A percentile compares a stretch with the other conserved stretches of the same genome.
These are phyloP conservation scores for Drosophila rubida DNA, from an alignment of 2,888 invertebrate species.

Conservation along the genomic window DNA sequence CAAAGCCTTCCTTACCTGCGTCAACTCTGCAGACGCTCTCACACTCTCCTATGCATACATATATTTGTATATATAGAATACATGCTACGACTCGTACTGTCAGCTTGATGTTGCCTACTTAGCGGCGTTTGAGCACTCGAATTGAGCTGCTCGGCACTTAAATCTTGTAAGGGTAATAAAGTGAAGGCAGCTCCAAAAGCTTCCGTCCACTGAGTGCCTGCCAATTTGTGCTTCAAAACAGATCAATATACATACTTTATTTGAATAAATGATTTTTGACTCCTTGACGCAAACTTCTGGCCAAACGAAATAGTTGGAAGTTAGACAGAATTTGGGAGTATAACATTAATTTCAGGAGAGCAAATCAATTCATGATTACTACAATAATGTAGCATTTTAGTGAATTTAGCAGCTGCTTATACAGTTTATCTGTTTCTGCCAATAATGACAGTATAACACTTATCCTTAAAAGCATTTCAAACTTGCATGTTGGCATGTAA, in stretches of 20 bases:
- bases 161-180: conserved; percentile 60
- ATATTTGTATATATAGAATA: not conserved
- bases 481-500: not conserved
- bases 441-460: not conserved
- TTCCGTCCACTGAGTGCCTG: conserved; percentile 16
- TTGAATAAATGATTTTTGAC: not conserved
- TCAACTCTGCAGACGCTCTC: not conserved
- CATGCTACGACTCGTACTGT: conserved; percentile 12
- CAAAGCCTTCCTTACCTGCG: conserved; percentile 19
- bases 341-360: too few relatives aligned
- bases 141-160: conserved; percentile 36
- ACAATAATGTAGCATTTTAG: too few relatives aligned
- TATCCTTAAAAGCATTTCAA: not conserved
- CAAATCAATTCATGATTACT: too few relatives aligned
- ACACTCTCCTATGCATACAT: not conserved
- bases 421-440: not conserved
- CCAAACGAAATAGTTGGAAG: not conserved
- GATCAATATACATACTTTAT: conserved; percentile 39
- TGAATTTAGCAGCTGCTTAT: too few relatives aligned
- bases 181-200: conserved; percentile 36
- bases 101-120: conserved; percentile 37
- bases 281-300: not conserved
- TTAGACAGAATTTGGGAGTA: too few relatives aligned
- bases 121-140: conserved; percentile 19
- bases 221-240: conserved; percentile 10